Percentiles rank a stretch among this genome's conserved stretches.
These are phyloP conservation scores for Melanotaenia pygmaea DNA, from an alignment of 2,797 vertebrate genomes.

Conservation along the genomic window DNA sequence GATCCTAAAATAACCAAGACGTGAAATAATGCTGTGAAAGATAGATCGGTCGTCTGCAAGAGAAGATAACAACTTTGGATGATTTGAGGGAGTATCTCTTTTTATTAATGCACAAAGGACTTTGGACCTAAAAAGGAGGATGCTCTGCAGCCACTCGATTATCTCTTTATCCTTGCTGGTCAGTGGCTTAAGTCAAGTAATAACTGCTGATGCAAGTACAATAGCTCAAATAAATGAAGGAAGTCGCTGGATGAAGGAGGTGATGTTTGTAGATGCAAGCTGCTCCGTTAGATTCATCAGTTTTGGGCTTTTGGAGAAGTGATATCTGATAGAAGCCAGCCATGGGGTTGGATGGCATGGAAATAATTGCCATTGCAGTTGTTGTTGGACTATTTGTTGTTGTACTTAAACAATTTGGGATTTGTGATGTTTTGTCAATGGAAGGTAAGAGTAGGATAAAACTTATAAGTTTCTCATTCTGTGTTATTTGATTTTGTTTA, in stretches of 20 bases:
- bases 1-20: conserved; percentile 42
- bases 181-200: conserved; percentile 45
- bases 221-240: conserved; percentile 34
- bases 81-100: conserved; percentile 10
- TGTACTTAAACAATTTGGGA: conserved; percentile 95
- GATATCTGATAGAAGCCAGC: conserved; percentile 45
- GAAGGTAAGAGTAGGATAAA: conserved; percentile 87
- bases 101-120: conserved; percentile 32
- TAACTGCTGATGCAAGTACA: conserved; percentile 49
- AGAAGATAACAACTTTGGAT: conserved; percentile 31
- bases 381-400: conserved; percentile 90
- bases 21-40: conserved; percentile 11
- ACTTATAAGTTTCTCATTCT: not conserved
- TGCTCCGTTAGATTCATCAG: conserved; percentile 10
- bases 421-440: conserved; percentile 89
- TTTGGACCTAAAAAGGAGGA: conserved; percentile 29
- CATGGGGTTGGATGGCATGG: conserved; percentile 92
- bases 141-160: conserved; percentile 17
- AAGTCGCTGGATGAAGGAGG: conserved; percentile 28
- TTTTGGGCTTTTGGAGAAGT: conserved; percentile 20
- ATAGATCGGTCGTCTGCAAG: conserved; percentile 26
- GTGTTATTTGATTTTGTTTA: not conserved
- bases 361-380: conserved; percentile 89
- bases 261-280: conserved; percentile 25
- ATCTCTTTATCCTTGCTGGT: conserved; percentile 17